These are phyloP conservation scores for Eclectus roratus DNA, from an alignment of 2,113 vertebrate genomes.

Conservation along the genomic window DNA sequence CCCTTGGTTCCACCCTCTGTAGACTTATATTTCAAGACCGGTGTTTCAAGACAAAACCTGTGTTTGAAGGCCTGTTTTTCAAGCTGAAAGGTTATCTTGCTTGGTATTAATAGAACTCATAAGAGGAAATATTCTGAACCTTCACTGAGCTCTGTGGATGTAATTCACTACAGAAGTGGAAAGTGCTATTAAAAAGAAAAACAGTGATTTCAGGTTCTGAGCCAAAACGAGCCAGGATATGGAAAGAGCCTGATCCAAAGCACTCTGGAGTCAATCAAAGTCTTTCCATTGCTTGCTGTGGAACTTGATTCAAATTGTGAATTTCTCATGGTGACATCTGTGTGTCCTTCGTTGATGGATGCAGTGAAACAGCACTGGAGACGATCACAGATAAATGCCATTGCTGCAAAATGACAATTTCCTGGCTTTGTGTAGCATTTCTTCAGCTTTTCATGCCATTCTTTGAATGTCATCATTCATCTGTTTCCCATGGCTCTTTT, in stretches of 20 bases:
- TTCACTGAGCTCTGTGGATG: neutral
- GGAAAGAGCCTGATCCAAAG: neutral
- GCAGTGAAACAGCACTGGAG: conserved; percentile 24
- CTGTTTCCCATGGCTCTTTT: conserved; percentile 53
- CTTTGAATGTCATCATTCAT: conserved; percentile 52
- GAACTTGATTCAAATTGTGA: conserved; percentile 1
- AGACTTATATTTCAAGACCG: neutral
- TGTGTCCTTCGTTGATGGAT: neutral
- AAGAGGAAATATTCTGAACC: neutral
- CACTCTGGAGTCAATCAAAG: neutral
- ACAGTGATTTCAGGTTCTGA: neutral
- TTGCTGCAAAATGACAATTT: conserved; percentile 45
- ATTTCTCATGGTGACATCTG: conserved; percentile 41
- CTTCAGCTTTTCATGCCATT: conserved; percentile 39
- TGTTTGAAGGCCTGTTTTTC: neutral
- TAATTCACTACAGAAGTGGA: neutral
- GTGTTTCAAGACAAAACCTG: neutral
- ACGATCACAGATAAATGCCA: neutral
- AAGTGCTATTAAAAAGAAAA: conserved; percentile 5
- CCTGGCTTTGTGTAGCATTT: conserved; percentile 59
- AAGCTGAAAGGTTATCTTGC: neutral
- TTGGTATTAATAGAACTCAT: neutral
- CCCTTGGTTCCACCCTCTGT: neutral
- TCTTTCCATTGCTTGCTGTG: neutral
- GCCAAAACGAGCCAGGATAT: neutral